Evolutionary conservation across 2,113 vertebrate species (phyloP), one percentile per base, ranked within the genome.

Genomic region (Arvicanthis niloticus): DNA sequence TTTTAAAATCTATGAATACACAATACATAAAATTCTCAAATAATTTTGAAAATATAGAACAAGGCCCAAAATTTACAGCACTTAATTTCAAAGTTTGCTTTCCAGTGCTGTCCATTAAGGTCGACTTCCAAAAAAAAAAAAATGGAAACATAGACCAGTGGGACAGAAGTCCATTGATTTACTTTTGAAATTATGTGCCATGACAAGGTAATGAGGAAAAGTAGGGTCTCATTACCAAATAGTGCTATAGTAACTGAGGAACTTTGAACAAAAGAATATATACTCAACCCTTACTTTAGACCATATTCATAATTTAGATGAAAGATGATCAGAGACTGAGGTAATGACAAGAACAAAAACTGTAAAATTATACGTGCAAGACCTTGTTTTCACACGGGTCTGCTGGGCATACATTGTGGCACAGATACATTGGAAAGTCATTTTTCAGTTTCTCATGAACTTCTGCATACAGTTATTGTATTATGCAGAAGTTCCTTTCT

Each of bases 41-140:
- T 21, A 75, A 67, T 82, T 95, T 81, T 81, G 48, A n/a, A 89
- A 94, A 88, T 76, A 21, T 84, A 68, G 53, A 94, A 75, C 40
- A 81, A 87, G 62, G 4, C 40, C 4, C 8, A 94, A 96, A 76
- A 86, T 73, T 34, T 40, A 76, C 1, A 77, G 2, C 42, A 22
- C 4, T 16, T 84, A 13, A 84, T 87, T 89, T 93, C 40, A 92
- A 87, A 51, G n/a, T 81, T 17, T 78, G 82, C 73, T 82, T 90
- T 37, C 6, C 75, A 80, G 17, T 7, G 3, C 26, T 40, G 73
- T 17, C 8, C 21, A 91, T 37, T 31, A 2, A 37, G 11, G 3
- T 73, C 1, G 13, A 68, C 11, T 82, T 68, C 7, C 2, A n/a
- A 45, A 45, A 45, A 45, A 45, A 8, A 68, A 60, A 65, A 76